Base-by-base conservation (phyloP, 2,113 vertebrate genomes). In the Elephas maximus region DNA sequence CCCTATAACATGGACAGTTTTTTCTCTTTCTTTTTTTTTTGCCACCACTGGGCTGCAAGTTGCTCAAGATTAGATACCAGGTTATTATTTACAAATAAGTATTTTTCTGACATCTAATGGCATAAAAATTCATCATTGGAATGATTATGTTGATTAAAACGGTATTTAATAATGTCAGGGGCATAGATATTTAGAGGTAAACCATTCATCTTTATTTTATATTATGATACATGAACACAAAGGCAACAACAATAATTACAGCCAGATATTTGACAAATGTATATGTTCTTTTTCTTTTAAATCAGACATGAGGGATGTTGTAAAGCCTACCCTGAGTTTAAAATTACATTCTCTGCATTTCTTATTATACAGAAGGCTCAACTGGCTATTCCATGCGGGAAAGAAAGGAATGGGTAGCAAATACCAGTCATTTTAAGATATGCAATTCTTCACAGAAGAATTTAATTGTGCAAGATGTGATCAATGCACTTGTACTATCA, bases 161-260 rank as follows among this genome's bases (percentile, higher is more conserved):
- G 88, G 5, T 88, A 30, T 92, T 73, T 80, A 62, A 67, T 63
- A 71, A 69, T 21, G 1, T 28, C n/a, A 95, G 45, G 1, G 3
- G 1, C 65, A 92, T 65, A n/a, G 21, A 80, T 67, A 96, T 84
- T 84, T 84, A 84, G 20, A 74, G 24, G 33, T 51, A 95, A 95
- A 48, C 4, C 18, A 53, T 67, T 84, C 14, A 48, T 7, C 18
- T 83, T 53, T 78, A n/a, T 94, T 83, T 53, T 78, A n/a, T 94
- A 87, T 48, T 86, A 82, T 53, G 28, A 44, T 9, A 80, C 21
- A n/a, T 63, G 67, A 57, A 71, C 28, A 81, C 44, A 28, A 80
- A 24, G 1, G 20, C 14, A 48, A 2, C 12, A 92, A 2, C 10
- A 73, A 26, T 69, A 79, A 73, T 53, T 44, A 73, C 11, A 53